Conservation (phyloP, 2,888 invertebrate species). For the Dryococelus australis region DNA sequence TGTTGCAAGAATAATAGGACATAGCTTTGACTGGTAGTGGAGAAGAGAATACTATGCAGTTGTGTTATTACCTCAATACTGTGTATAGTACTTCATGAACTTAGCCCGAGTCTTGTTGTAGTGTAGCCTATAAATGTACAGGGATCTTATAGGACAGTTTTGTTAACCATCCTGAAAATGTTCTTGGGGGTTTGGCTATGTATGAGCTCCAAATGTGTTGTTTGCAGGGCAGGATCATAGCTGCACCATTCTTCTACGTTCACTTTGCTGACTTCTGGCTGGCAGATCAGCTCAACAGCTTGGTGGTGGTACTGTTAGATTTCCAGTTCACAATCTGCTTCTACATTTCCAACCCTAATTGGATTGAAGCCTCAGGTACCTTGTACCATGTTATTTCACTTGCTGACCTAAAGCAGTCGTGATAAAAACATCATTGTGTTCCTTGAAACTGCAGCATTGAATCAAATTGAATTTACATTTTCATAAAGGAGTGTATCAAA, state of each 20-base stretch:
- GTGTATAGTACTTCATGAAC: no score
- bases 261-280: constrained; percentile 88
- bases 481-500: neutral
- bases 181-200: constrained; percentile 9
- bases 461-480: neutral
- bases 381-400: neutral
- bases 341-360: constrained; percentile 69
- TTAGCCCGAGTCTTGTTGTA: no score
- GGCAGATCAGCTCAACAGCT: constrained; percentile 83
- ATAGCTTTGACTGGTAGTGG: no score
- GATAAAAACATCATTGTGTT: no score
- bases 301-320: constrained; percentile 78
- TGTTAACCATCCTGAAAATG: neutral
- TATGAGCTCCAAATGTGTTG: constrained; percentile 31
- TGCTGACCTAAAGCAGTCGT: no score
- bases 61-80: no score
- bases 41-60: no score
- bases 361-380: constrained; percentile 62
- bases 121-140: no score
- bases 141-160: neutral
- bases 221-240: constrained; percentile 67
- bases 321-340: constrained; percentile 82
- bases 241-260: constrained; percentile 80
- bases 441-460: no score
- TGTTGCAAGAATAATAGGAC: no score